A percentile compares a stretch with the other conserved stretches of the same genome.
phyloP scores from a whole-genome alignment of 1,140 invertebrate genomes.

The Alviniconcha marisindica region DNA sequence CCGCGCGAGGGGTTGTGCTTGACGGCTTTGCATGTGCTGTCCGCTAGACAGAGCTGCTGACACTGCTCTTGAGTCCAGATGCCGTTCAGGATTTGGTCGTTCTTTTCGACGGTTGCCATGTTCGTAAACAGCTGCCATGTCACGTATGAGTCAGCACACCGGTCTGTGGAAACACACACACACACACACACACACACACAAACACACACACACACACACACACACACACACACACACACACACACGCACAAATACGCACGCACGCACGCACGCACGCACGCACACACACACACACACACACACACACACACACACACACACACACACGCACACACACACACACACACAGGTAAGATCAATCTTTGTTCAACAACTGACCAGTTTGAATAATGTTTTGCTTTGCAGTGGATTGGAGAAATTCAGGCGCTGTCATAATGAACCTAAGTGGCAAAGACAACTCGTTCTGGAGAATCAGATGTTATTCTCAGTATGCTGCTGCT shows the following conservation, averaged over 20 bases:
- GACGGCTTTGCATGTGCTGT: conserved; percentile 44
- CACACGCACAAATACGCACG: not conserved
- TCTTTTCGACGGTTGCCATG: conserved; percentile 29
- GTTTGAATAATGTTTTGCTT: too few relatives aligned
- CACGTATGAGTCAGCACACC: conserved; percentile 48
- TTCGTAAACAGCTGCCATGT: conserved; percentile 44
- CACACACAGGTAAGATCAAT: not conserved
- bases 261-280: not conserved
- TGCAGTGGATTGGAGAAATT: too few relatives aligned
- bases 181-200: too few relatives aligned
- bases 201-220: not conserved
- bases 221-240: not conserved
- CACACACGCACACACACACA: not conserved
- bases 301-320: not conserved
- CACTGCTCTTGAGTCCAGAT: conserved; percentile 53
- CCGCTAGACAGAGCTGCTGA: conserved; percentile 40
- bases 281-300: not conserved
- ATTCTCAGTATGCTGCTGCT: too few relatives aligned
- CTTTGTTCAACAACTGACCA: too few relatives aligned
- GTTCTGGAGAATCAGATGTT: too few relatives aligned
- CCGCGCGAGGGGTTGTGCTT: conserved; percentile 46
- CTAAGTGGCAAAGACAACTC: too few relatives aligned
- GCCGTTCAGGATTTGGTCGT: conserved; percentile 29
- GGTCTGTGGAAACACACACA: conserved; percentile 46
- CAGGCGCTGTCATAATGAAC: too few relatives aligned